Evolutionary conservation across 2,797 vertebrate genomes (phyloP).

Genomic region (Pteropus rufus): DNA sequence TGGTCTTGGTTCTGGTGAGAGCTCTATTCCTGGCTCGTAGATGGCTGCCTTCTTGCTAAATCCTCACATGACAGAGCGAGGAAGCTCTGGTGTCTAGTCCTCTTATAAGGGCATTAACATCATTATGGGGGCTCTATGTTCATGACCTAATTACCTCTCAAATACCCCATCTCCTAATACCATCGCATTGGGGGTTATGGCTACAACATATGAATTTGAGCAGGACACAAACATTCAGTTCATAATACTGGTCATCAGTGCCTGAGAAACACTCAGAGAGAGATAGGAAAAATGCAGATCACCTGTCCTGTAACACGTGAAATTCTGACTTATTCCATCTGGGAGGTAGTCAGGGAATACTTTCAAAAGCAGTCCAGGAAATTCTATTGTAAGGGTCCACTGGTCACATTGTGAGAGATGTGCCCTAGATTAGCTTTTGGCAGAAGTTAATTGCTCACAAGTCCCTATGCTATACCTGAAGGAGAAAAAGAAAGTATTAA

Average conservation of each 20-base stretch:
- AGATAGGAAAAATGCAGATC: background rate
- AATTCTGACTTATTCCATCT: background rate
- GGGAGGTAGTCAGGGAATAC: background rate
- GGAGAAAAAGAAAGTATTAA: background rate
- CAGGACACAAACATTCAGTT: background rate
- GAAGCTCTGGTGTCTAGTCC: background rate
- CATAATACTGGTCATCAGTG: background rate
- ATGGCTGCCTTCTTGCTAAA: background rate
- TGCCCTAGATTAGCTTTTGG: background rate
- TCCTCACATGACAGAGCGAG: background rate
- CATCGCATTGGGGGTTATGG: background rate
- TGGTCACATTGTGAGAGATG: background rate
- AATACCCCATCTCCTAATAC: background rate
- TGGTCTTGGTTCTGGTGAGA: background rate
- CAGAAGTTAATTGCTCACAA: background rate
- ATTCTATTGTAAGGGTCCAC: background rate
- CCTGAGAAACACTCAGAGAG: background rate
- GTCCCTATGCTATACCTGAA: background rate
- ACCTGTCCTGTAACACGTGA: background rate
- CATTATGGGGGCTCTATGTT: background rate
- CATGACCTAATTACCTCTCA: background rate
- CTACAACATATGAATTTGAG: background rate
- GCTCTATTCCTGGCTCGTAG: background rate
- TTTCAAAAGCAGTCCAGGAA: background rate
- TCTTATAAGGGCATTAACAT: background rate